Percentiles rank a stretch among this genome's conserved stretches.
phyloP scores from a whole-genome alignment of 2,888 invertebrate species.

The Parascotia fuliginaria region DNA sequence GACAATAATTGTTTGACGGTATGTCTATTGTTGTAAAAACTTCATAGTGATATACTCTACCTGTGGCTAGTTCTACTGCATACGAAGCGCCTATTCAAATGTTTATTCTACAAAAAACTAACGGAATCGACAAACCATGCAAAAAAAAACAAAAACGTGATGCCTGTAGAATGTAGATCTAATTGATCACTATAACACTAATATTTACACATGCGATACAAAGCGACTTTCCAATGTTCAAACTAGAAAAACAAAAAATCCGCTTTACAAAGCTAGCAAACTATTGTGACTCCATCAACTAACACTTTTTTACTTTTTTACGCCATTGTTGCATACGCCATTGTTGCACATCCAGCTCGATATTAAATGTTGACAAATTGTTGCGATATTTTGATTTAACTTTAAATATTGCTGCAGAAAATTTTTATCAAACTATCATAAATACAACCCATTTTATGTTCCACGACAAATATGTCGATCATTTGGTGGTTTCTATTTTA shows the following conservation, averaged over 20 bases:
- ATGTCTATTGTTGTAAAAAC: neutral
- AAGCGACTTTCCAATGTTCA: constrained; percentile 5
- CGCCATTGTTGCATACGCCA: too few relatives aligned
- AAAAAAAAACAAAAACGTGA: constrained; percentile 10
- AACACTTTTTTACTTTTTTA: too few relatives aligned
- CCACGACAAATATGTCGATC: too few relatives aligned
- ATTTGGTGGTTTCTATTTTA: too few relatives aligned
- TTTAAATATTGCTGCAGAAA: too few relatives aligned
- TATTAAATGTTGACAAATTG: neutral
- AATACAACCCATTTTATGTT: too few relatives aligned
- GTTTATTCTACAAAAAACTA: constrained; percentile 11
- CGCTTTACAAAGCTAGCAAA: constrained; percentile 10
- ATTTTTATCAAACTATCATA: too few relatives aligned
- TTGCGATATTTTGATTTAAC: too few relatives aligned
- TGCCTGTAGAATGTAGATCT: neutral
- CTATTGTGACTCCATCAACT: neutral
- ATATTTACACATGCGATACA: constrained; percentile 16
- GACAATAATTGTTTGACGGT: too few relatives aligned
- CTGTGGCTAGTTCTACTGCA: neutral
- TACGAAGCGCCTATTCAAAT: neutral
- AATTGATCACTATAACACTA: too few relatives aligned
- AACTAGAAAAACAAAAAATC: constrained; percentile 3
- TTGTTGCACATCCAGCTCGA: neutral
- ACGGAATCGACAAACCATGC: constrained; percentile 43
- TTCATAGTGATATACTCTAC: constrained; percentile 4